Evolutionary conservation across 2,888 invertebrate species (phyloP).

Genomic region (Protophormia terraenovae): DNA sequence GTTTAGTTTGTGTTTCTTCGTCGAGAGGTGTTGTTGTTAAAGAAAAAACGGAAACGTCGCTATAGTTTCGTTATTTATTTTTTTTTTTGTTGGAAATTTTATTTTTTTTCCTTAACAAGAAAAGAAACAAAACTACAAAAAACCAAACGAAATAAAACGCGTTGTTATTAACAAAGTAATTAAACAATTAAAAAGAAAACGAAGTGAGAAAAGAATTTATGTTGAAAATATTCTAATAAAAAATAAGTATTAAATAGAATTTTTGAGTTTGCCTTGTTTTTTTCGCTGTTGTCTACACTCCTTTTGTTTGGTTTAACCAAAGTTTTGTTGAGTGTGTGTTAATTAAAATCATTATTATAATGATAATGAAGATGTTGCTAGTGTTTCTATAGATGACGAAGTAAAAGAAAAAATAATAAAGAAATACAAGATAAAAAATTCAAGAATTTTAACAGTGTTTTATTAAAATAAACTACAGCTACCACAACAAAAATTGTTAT

Average conservation of each 20-base stretch:
- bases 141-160: slow-evolving; percentile 36
- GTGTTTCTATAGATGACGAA: slow-evolving; percentile 51
- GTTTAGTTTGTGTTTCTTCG: slow-evolving; percentile 64
- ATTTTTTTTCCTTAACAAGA: slow-evolving; percentile 56
- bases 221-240: neutral
- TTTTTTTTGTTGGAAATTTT: slow-evolving; percentile 62
- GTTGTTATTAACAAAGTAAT: slow-evolving; percentile 8
- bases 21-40: slow-evolving; percentile 58
- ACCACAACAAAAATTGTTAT: slow-evolving; percentile 4
- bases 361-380: slow-evolving; percentile 39
- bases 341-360: slow-evolving; percentile 12
- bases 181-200: slow-evolving; percentile 26
- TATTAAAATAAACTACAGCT: neutral
- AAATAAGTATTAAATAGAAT: slow-evolving; percentile 17
- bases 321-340: slow-evolving; percentile 44
- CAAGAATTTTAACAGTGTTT: slow-evolving; percentile 27
- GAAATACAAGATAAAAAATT: slow-evolving; percentile 20
- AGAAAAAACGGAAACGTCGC: slow-evolving; percentile 23
- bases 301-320: slow-evolving; percentile 42
- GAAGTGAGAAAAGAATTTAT: slow-evolving; percentile 38
- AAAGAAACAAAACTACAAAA: slow-evolving; percentile 48
- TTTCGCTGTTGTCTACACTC: slow-evolving; percentile 24
- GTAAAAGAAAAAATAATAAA: slow-evolving; percentile 32
- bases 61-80: slow-evolving; percentile 58
- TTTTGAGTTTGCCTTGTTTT: slow-evolving; percentile 10